These are phyloP conservation scores for Copidosoma aretas DNA, from an alignment of 2,888 invertebrate genomes.

Conservation along the genomic window DNA sequence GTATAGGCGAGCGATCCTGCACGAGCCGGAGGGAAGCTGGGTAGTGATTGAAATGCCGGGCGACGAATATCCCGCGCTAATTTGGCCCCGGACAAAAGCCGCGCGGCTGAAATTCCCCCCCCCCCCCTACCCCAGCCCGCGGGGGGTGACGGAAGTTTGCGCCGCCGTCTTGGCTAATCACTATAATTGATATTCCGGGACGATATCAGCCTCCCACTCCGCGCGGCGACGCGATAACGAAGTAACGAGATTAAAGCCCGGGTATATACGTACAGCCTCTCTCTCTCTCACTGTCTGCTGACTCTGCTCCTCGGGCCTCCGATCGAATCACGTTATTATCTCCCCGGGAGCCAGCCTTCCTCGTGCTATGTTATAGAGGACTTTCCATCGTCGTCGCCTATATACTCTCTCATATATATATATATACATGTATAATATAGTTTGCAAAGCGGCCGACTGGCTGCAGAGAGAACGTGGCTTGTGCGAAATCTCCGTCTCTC, in stretches of 20 bases:
- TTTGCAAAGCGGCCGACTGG: too few species aligned
- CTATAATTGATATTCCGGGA: slow-evolving; percentile 63
- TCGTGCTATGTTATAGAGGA: too few species aligned
- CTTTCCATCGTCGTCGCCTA: too few species aligned
- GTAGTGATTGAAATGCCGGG: slow-evolving; percentile 49
- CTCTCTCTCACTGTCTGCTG: slow-evolving; percentile 22
- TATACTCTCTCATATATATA: too few species aligned
- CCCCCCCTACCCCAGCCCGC: slow-evolving; percentile 41
- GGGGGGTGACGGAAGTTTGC: slow-evolving; percentile 49
- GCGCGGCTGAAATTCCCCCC: slow-evolving; percentile 15
- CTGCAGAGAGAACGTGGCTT: too few species aligned
- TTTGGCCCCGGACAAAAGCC: slow-evolving; percentile 57
- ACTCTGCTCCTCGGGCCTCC: slow-evolving; percentile 42
- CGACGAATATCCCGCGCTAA: slow-evolving; percentile 54
- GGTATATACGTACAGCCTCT: slow-evolving; percentile 52
- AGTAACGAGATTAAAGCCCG: slow-evolving; percentile 59
- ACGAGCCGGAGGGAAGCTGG: background rate
- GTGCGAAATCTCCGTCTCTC: too few species aligned
- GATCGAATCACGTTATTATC: slow-evolving; percentile 61
- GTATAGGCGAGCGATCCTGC: too few species aligned
- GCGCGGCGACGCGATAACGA: slow-evolving; percentile 59
- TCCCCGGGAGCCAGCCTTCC: background rate
- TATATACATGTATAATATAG: too few species aligned
- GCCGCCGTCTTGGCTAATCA: slow-evolving; percentile 61
- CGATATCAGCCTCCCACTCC: too few species aligned